These are phyloP conservation scores for Prionailurus viverrinus DNA, from an alignment of 2,113 vertebrate genomes.

Conservation along the genomic window DNA sequence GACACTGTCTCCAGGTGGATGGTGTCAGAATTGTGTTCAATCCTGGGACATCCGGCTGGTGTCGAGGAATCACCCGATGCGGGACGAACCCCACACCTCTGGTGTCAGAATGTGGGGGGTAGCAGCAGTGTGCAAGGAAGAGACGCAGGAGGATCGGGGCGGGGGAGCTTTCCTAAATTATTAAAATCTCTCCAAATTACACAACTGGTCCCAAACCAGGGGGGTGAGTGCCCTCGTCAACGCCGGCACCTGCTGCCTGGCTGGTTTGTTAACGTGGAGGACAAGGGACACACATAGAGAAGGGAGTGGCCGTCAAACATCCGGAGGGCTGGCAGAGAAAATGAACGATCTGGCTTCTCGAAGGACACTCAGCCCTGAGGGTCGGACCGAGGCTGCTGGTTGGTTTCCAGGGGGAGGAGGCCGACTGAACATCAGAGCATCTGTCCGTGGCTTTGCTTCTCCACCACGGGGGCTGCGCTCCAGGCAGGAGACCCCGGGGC, in stretches of 20 bases:
- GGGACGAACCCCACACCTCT: neutral
- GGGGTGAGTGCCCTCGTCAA: neutral
- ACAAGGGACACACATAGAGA: neutral
- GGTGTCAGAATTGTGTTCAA: neutral
- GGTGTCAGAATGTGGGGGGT: neutral
- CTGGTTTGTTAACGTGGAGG: neutral
- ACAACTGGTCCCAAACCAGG: neutral
- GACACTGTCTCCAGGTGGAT: neutral
- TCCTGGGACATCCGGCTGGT: neutral
- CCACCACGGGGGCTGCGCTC: accelerated
- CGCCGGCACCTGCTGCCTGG: neutral
- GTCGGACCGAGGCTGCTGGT: neutral
- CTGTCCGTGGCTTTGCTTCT: neutral
- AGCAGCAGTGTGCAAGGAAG: accelerated
- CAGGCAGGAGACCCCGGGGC: neutral
- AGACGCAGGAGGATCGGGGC: too few relatives aligned
- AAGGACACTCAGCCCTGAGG: neutral
- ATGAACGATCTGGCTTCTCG: neutral
- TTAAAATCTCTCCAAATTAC: neutral
- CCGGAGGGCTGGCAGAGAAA: neutral
- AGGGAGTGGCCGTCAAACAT: too few relatives aligned
- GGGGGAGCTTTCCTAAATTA: neutral
- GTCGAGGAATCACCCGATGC: neutral
- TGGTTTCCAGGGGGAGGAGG: neutral
- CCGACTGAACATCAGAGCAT: neutral